Evolutionary conservation across 2,113 vertebrate genomes (phyloP).

Genomic region (Thalassoma bifasciatum): DNA sequence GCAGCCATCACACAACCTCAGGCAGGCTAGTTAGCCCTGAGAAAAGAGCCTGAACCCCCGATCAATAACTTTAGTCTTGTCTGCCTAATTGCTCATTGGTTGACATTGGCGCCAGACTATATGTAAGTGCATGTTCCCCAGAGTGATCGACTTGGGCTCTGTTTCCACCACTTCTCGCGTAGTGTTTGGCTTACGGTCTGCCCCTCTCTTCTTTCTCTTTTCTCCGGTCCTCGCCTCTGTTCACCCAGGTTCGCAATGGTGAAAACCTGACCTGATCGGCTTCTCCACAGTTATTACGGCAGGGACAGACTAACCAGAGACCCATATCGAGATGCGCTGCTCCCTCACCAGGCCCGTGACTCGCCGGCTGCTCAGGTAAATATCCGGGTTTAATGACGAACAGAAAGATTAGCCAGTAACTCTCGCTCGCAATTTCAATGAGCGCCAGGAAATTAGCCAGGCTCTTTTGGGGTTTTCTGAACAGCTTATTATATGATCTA

Average conservation of each 20-base stretch:
- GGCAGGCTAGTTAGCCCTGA: slow-evolving; percentile 81
- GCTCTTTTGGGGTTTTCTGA: slow-evolving; percentile 68
- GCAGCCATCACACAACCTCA: slow-evolving; percentile 78
- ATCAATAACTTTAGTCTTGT: slow-evolving; percentile 87
- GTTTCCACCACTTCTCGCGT: slow-evolving; percentile 63
- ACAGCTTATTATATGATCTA: slow-evolving; percentile 75
- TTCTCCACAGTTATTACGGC: slow-evolving; percentile 73
- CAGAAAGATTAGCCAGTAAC: slow-evolving; percentile 72
- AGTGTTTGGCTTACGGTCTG: slow-evolving; percentile 67
- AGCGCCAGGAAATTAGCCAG: slow-evolving; percentile 72
- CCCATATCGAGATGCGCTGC: slow-evolving; percentile 69
- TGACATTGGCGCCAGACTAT: slow-evolving; percentile 82
- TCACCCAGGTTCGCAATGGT: slow-evolving; percentile 67
- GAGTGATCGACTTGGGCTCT: slow-evolving; percentile 73
- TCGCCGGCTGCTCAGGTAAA: slow-evolving; percentile 82
- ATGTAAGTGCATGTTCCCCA: slow-evolving; percentile 79
- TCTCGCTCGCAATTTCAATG: slow-evolving; percentile 64
- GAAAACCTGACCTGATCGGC: slow-evolving; percentile 64
- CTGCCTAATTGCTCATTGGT: slow-evolving; percentile 90
- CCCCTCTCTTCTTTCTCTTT: slow-evolving; percentile 62
- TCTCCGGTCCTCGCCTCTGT: slow-evolving; percentile 74
- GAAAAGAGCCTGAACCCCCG: slow-evolving; percentile 74
- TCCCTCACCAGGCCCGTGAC: slow-evolving; percentile 78
- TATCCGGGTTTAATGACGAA: slow-evolving; percentile 73
- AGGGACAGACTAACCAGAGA: slow-evolving; percentile 72